Conservation (phyloP, 2,113 vertebrate species). For the Choloepus hoffmanni region DNA sequence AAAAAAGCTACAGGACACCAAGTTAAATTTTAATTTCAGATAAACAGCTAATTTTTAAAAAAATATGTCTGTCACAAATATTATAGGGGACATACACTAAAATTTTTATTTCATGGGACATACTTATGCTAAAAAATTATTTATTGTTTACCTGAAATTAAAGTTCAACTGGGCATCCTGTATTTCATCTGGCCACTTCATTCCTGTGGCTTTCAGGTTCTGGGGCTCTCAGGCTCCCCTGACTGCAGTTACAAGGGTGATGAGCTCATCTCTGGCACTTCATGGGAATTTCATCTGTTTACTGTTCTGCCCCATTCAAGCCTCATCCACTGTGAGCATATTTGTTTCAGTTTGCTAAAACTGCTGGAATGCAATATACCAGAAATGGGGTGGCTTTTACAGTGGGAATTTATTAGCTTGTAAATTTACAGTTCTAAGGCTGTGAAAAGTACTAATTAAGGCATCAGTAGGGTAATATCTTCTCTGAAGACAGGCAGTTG, state of each 20-base stretch:
- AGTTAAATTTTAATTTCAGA: constrained; percentile 37
- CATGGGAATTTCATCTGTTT: not conserved
- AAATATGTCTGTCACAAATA: not conserved
- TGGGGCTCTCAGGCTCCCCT: not conserved
- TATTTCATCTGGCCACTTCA: not conserved
- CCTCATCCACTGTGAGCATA: not conserved
- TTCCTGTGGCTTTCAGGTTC: not conserved
- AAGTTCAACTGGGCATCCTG: not conserved
- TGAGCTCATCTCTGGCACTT: constrained; percentile 34
- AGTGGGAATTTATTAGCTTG: too few species aligned
- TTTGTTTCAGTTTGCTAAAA: too few species aligned
- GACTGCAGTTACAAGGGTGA: not conserved
- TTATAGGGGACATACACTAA: not conserved
- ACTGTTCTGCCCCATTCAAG: not conserved
- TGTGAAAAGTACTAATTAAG: too few species aligned
- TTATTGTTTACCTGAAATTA: not conserved
- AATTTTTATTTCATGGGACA: not conserved
- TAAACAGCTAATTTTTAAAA: not conserved
- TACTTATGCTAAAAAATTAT: not conserved
- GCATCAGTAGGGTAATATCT: too few species aligned
- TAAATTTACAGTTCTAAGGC: too few species aligned
- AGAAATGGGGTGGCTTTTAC: too few species aligned
- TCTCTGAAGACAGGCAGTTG: too few species aligned
- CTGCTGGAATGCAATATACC: too few species aligned
- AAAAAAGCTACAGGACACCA: not conserved